Evolutionary conservation across 1,140 invertebrate species (phyloP), one percentile per base, ranked within the genome.

Genomic region (Drosophila nikananu): DNA sequence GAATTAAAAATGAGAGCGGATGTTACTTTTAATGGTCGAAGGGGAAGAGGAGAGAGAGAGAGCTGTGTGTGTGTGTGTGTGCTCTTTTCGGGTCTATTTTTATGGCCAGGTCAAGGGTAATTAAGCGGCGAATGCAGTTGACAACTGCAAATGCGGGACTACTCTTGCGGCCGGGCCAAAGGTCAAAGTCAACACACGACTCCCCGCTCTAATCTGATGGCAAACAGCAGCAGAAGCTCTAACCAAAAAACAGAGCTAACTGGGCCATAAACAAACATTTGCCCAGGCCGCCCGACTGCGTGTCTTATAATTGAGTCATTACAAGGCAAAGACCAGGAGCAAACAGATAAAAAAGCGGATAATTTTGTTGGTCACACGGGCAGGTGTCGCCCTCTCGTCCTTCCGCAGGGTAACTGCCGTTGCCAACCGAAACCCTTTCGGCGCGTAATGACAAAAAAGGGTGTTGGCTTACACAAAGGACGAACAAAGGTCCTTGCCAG

Each of bases 231-330:
- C 54, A 67, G n/a, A n/a, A n/a, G 46, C 23, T 48, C 76, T 66
- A 80, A 87, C 83, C 52, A 5, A 21, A 21, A 55, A 55, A 13
- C 32, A 55, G 59, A 70, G 66, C 76, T 77, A 80, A 89, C 83
- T 64, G 76, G 72, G 72, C 64, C 80, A 61, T 67, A 76, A 80
- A 60, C 81, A 89, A 87, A 81, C 81, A 84, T 87, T 87, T 83
- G 84, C 67, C 51, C 60, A 80, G 72, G 46, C 63, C 80, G 42
- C 65, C 71, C 41, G 42, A 39, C 80, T 83, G 77, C 83, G 84
- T 87, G 83, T 81, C 81, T 77, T 89, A 81, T 87, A 87, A 87
- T 87, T 87, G 81, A 87, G 83, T 84, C 84, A 83, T 89, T 89
- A 89, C 73, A 76, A 64, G 74, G 54, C 68, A 48, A 35, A 57